Evolutionary conservation across 1,140 invertebrate species (phyloP).

Genomic region (Drosophila pseudoobscura): DNA sequence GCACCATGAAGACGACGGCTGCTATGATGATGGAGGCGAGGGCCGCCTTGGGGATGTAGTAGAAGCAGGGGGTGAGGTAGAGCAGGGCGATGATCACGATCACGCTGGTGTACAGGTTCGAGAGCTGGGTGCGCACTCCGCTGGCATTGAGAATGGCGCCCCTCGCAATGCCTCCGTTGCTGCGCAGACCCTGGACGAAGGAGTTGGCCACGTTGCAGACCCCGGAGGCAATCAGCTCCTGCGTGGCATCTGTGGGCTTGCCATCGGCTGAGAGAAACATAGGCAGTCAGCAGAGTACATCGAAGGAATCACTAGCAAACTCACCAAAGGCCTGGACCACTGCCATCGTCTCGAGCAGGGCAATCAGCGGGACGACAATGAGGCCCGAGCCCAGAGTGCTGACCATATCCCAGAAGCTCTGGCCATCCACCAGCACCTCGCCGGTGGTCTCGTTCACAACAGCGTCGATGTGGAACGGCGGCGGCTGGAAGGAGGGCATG

Average conservation of each 20-base stretch:
- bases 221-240: conserved; percentile 93
- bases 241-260: conserved; percentile 92
- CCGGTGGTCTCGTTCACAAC: conserved; percentile 84
- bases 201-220: conserved; percentile 93
- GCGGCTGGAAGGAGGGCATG: conserved; percentile 86
- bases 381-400: conserved; percentile 89
- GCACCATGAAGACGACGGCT: conserved; percentile 94
- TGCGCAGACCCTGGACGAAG: conserved; percentile 93
- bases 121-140: conserved; percentile 93
- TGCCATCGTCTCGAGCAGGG: conserved; percentile 92
- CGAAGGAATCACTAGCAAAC: conserved; percentile 14
- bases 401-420: conserved; percentile 88
- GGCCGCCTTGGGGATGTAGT: conserved; percentile 91
- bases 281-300: neutral
- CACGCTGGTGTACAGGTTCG: conserved; percentile 88
- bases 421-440: conserved; percentile 52
- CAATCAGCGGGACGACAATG: conserved; percentile 91
- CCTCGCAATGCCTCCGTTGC: conserved; percentile 92
- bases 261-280: conserved; percentile 85
- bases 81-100: conserved; percentile 90
- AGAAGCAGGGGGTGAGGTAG: conserved; percentile 91
- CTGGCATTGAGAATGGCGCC: conserved; percentile 95
- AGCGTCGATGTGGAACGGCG: conserved; percentile 86
- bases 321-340: conserved; percentile 90
- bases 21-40: conserved; percentile 91